These are phyloP conservation scores for Sycophila sp. DNA, from an alignment of 1,140 invertebrate species.

Conservation along the genomic window DNA sequence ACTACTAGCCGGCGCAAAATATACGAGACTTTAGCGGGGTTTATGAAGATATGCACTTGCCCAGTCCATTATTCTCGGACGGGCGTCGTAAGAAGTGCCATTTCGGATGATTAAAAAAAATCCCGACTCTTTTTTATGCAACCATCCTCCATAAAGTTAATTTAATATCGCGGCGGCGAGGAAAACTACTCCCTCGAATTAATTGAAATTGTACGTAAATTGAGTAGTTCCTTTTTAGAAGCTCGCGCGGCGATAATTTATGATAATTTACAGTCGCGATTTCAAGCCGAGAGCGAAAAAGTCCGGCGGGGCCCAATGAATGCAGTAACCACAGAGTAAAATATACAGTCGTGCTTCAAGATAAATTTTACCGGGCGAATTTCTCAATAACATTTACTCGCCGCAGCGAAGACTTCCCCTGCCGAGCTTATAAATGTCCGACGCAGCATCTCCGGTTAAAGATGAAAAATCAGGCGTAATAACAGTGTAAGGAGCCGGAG, in stretches of 20 bases:
- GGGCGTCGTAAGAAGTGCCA: background rate
- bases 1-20: background rate
- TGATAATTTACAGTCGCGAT: too few species aligned
- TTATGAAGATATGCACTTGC: slow-evolving; percentile 4
- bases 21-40: background rate
- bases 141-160: too few species aligned
- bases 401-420: background rate
- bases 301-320: background rate
- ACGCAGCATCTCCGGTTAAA: background rate
- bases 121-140: background rate
- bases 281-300: too few species aligned
- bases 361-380: background rate
- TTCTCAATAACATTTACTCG: background rate
- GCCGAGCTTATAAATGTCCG: background rate
- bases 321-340: background rate
- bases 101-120: background rate
- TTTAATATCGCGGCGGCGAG: too few species aligned
- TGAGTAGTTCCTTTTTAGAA: too few species aligned
- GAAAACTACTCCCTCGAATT: too few species aligned
- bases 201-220: too few species aligned
- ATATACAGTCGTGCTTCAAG: background rate
- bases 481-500: background rate
- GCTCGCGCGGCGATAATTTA: too few species aligned
- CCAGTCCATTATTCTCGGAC: background rate
- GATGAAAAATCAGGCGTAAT: slow-evolving; percentile 14